Base-by-base conservation (phyloP, 1,140 invertebrate genomes). In the Meloidogyne exigua region DNA sequence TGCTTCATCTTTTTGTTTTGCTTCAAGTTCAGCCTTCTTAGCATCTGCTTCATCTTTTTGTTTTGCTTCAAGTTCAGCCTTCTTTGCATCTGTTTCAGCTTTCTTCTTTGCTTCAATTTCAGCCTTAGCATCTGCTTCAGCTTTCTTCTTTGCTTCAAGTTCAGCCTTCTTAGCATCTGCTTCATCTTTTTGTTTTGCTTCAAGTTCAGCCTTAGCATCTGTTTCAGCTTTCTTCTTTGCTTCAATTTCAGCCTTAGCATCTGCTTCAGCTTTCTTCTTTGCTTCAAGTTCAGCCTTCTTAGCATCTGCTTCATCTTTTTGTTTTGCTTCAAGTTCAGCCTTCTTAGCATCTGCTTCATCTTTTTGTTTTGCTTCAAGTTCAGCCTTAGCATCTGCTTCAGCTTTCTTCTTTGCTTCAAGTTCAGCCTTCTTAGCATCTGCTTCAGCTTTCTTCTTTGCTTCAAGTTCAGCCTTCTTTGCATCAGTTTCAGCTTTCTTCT, bases 81-180 rank as follows among this genome's bases (percentile, higher is more conserved):
- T n/a, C 28, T 32, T 32, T 3, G 28, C 28, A 32, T 32, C 28
- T 2, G 28, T 7, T 32, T 32, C 28, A 32, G 28, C 18, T 15
- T 68, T 68, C 65, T 68, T 49, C 32, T 18, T 2, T 10, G n/a
- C 13, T n/a, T 75, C 74, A 13, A 44, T 65, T 32, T 65, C 64
- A 9, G 21, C 66, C 28, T 72, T 63, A 32, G 72, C 42, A 25
- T 70, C 49, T 9, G 39, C n/a, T 63, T 76, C 71, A 5, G 12
- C 12, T 25, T 42, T 42, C 26, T 70, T 49, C 15, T 26, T 13
- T 39, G 18, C 25, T 70, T 70, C 63, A 32, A 23, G 9, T 68
- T 57, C 44, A 25, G 21, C 65, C 44, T 12, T 70, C 57, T 69
- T 57, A n/a, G 18, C 39, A 18, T 26, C 18, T 36, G 18, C 18